These are phyloP conservation scores for Hydrozoanthus tunicans DNA, from an alignment of 64 coral and sea anemone genomes.

Conservation along the genomic window DNA sequence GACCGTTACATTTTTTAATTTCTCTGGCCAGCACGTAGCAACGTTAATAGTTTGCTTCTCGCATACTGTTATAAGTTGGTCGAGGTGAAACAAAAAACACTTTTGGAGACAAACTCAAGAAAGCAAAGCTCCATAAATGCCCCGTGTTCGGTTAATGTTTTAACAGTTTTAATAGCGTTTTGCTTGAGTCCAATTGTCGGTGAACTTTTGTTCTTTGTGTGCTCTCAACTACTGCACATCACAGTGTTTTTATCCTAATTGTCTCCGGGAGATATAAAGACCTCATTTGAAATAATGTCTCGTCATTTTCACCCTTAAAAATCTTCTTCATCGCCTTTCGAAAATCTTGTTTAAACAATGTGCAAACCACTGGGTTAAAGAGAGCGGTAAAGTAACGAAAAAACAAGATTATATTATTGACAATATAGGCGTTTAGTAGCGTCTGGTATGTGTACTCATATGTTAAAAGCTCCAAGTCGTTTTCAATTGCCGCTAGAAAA, in stretches of 20 bases:
- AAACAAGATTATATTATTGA: constrained; percentile 54
- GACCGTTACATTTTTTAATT: no score
- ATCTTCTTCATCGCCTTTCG: constrained; percentile 34
- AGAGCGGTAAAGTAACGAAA: constrained; percentile 79
- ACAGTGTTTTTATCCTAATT: background rate
- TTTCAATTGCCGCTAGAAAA: constrained; percentile 63
- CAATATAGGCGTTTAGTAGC: background rate
- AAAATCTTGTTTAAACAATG: constrained; percentile 90
- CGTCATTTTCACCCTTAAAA: background rate
- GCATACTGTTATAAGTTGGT: no score
- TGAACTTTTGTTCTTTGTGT: background rate
- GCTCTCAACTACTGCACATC: background rate
- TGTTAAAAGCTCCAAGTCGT: constrained; percentile 63
- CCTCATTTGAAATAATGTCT: background rate
- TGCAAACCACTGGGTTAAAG: constrained; percentile 72
- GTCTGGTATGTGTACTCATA: constrained; percentile 31
- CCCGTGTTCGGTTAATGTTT: no score
- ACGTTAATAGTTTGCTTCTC: no score
- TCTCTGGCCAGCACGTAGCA: no score
- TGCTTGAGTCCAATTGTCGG: no score
- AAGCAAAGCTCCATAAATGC: no score
- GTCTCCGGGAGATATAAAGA: background rate
- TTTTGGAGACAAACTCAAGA: no score
- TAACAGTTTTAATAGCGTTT: no score
- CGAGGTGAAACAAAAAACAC: no score